A percentile compares a stretch with the other conserved stretches of the same genome.
Evolutionary conservation across 2,888 invertebrate species (phyloP).

Genomic region (Eucera pruinosa): DNA sequence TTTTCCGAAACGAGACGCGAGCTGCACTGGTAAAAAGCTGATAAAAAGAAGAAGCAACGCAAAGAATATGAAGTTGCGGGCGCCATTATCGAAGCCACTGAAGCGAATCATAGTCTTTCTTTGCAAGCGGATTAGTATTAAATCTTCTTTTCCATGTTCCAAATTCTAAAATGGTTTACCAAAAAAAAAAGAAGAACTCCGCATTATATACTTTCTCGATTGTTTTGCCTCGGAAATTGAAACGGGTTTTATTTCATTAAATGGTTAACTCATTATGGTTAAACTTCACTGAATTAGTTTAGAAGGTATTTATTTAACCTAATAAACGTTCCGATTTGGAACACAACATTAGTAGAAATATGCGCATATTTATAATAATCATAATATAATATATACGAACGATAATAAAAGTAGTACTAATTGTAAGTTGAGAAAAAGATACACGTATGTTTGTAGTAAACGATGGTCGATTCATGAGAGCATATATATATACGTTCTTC

Average conservation of each 20-base stretch:
- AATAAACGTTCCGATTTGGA: no score
- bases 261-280: no score
- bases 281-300: no score
- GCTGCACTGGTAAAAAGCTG: neutral
- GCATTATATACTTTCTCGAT: neutral
- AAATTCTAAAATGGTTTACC: neutral
- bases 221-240: neutral
- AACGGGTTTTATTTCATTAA: neutral
- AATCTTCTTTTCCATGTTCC: neutral
- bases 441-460: no score
- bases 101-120: slow-evolving; percentile 3
- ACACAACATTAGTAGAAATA: no score
- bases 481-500: no score
- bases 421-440: no score
- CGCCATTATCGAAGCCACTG: neutral
- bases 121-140: neutral
- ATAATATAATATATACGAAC: no score
- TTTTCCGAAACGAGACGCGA: slow-evolving; percentile 6
- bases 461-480: no score
- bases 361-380: no score
- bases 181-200: neutral
- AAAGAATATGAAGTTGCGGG: slow-evolving; percentile 1
- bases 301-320: no score
- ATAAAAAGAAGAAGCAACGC: neutral
- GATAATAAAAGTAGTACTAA: no score